A percentile compares a stretch with the other conserved stretches of the same genome.
phyloP scores from a whole-genome alignment of 1,140 invertebrate genomes.

The Magallana ariakensis region DNA sequence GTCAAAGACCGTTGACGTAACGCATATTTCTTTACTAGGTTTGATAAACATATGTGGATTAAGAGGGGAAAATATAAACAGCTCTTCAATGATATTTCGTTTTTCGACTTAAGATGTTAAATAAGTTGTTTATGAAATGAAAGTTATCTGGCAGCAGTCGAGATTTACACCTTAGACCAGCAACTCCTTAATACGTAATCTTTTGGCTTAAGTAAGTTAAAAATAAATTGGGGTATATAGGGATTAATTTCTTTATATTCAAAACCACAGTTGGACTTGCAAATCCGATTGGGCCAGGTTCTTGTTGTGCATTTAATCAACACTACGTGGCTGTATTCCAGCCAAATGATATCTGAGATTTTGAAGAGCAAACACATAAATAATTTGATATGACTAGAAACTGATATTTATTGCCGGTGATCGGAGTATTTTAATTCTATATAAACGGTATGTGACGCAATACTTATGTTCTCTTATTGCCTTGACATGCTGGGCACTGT shows the following conservation, averaged over 20 bases:
- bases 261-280: constrained; percentile 23
- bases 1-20: no score
- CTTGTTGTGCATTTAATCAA: background rate
- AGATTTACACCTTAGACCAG: background rate
- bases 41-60: background rate
- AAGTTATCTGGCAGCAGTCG: background rate
- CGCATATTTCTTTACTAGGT: no score
- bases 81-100: background rate
- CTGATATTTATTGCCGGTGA: background rate
- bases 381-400: background rate
- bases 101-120: background rate
- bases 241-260: background rate
- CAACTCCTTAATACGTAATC: background rate
- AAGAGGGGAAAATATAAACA: background rate
- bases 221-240: constrained; percentile 27
- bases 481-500: background rate
- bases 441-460: constrained; percentile 10
- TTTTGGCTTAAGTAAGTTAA: constrained; percentile 9
- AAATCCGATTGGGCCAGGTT: constrained; percentile 1
- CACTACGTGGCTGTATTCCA: background rate
- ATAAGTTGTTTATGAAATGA: constrained; percentile 7
- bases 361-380: background rate
- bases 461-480: background rate
- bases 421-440: background rate
- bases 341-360: background rate